A percentile compares a stretch with the other conserved stretches of the same genome.
phyloP scores from a whole-genome alignment of 2,113 vertebrate species.

The Nycticebus coucang region DNA sequence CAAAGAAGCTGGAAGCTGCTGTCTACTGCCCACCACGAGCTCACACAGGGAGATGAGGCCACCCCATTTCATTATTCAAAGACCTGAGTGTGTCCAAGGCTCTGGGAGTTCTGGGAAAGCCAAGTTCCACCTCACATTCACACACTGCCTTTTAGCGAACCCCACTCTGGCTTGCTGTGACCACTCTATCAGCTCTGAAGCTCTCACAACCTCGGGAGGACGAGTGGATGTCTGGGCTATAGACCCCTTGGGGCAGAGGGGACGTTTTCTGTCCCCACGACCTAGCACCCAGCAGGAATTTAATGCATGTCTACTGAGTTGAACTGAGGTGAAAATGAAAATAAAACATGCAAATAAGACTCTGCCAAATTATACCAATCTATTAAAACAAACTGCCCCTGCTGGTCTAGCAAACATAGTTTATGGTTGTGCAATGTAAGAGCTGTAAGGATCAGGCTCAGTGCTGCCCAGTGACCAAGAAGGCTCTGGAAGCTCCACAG shows the following conservation, averaged over 20 bases:
- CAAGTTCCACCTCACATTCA: too few relatives aligned
- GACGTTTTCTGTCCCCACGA: neutral
- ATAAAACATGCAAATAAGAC: neutral
- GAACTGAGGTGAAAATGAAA: neutral
- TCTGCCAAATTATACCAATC: neutral
- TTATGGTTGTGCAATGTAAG: rapidly evolving
- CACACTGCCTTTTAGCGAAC: neutral
- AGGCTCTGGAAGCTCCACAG: neutral
- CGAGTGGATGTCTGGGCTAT: neutral
- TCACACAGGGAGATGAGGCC: neutral
- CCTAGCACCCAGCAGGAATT: neutral
- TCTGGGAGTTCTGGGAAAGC: neutral
- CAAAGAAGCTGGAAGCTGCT: neutral
- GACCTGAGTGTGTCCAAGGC: neutral
- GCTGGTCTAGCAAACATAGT: neutral
- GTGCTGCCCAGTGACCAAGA: neutral
- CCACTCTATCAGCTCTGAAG: neutral
- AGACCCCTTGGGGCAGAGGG: neutral
- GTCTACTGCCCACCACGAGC: neutral
- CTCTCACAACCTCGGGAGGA: neutral
- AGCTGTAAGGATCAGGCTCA: neutral
- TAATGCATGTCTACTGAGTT: neutral
- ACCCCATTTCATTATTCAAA: neutral
- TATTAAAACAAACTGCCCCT: neutral
- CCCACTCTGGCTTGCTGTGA: rapidly evolving